Evolutionary conservation across 1,140 invertebrate species (phyloP), one percentile per base, ranked within the genome.

Genomic region (Elysia chlorotica): DNA sequence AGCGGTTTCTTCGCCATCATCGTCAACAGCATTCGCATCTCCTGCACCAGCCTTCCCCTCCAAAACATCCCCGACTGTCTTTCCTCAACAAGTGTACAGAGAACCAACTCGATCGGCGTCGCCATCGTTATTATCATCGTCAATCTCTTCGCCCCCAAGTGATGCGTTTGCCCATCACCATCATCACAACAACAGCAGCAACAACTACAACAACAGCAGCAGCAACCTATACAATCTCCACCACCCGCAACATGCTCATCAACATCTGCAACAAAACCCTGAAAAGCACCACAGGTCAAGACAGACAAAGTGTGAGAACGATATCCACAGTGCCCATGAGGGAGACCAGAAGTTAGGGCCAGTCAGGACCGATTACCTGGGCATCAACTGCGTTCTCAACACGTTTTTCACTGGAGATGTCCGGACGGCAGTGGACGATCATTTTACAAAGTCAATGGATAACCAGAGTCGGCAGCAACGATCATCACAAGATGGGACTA

Each of bases 371-470:
- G 94, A 97, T 83, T 97, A 97, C 88, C 91, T 98, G 70, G 95
- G 94, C 75, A 93, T 95, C 70, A 96, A 96, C 90, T 97, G 95
- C 89, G 94, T 97, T 56, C 93, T 97, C 76, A 95, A 97, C 87
- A 96, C 95, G 66, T 95, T 96, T 89, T 97, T 97, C 87, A 92
- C 92, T 71, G 96, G 96, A 17, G 96, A 97, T 87, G 94, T 94
- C 28, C 92, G 94, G 37, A 90, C 93, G 72, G 94, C 96, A 75
- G 96, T 98, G 62, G 96, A 98, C 86, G 95, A 97, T 88, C 96
- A 98, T 88, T 97, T 98, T 89, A 92, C 93, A 70, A 88, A 95
- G 68, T 14, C 41, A n/a, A n/a, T n/a, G n/a, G n/a, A n/a, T n/a
- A n/a, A n/a, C n/a, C n/a, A n/a, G n/a, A n/a, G n/a, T n/a, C n/a